phyloP scores from a whole-genome alignment of 2,113 vertebrate species.

The Gopherus evgoodei region DNA sequence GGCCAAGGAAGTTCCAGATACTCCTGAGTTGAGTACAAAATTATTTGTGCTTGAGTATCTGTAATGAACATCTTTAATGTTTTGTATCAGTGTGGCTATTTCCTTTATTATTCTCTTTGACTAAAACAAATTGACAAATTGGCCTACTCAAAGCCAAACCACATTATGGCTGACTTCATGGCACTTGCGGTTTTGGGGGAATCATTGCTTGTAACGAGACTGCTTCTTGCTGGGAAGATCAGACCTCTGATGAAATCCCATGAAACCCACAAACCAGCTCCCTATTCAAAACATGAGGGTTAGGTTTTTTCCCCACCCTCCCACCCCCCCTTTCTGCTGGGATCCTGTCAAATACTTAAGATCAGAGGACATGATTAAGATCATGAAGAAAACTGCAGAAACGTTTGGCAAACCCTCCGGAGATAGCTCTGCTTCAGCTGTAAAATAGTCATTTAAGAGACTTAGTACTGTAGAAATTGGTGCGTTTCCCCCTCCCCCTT shows the following conservation, averaged over 20 bases:
- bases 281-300: slow-evolving; percentile 46
- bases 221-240: slow-evolving; percentile 68
- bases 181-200: slow-evolving; percentile 68
- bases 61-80: slow-evolving; percentile 32
- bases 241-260: slow-evolving; percentile 73
- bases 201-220: slow-evolving; percentile 69
- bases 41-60: neutral
- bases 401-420: slow-evolving; percentile 57
- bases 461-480: slow-evolving; percentile 28
- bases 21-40: too few species aligned
- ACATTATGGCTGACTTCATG: slow-evolving; percentile 67
- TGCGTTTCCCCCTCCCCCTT: slow-evolving; percentile 37
- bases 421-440: slow-evolving; percentile 55
- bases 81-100: slow-evolving; percentile 56
- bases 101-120: slow-evolving; percentile 60
- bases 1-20: neutral
- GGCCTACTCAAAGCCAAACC: slow-evolving; percentile 57
- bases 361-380: slow-evolving; percentile 61
- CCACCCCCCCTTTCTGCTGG: slow-evolving; percentile 22
- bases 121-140: slow-evolving; percentile 72
- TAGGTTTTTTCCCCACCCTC: slow-evolving; percentile 12
- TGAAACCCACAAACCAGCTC: slow-evolving; percentile 74
- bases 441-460: neutral
- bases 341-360: slow-evolving; percentile 52
- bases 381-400: slow-evolving; percentile 65